Evolutionary conservation across 2,888 invertebrate genomes (phyloP), one percentile per base, ranked within the genome.

Genomic region (Melipona bicolor): DNA sequence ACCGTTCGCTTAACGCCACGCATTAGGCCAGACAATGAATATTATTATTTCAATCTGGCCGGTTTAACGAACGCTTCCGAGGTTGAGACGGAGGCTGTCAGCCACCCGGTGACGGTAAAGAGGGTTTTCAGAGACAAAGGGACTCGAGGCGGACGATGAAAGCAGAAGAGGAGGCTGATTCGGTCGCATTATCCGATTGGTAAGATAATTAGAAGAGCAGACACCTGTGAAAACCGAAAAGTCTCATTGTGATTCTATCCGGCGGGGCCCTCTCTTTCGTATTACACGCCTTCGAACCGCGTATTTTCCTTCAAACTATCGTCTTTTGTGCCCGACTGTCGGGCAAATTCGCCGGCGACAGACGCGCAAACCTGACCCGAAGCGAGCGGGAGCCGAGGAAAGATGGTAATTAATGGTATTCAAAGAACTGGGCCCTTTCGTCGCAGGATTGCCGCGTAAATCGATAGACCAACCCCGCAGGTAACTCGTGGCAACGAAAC

Each of bases 161-260:
- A 50, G 3, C 43, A 9, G 24, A 4, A 32, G 4, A 4, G 4
- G 4, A 4, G 32, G 9, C 1, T 27, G 52, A 27, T 56, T 13
- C 70, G 64, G 24, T 6, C n/a, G 71, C 32, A 27, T 77, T 67
- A 67, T 71, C 71, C n/a, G 81, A 77, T 77, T 54, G 52, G 59
- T 19, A 61, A 72, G 77, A 81, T 81, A 81, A 81, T 81, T 81
- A 72, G 67, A 77, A 43, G 19, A 36, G 70, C 15, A 50, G 77
- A 24, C 52, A 67, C 59, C 59, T 49, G 54, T 19, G 71, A 77
- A 67, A 72, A 54, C 24, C 71, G 36, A 71, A 67, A 67, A 27
- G 24, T 56, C 54, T 24, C 64, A 70, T 69, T 70, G 56, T 52
- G 65, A 80, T 70, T 70, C 17, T 15, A 43, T 43, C 43, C 11